phyloP scores from a whole-genome alignment of 2,888 invertebrate genomes.

The Ormyrus rosae region DNA sequence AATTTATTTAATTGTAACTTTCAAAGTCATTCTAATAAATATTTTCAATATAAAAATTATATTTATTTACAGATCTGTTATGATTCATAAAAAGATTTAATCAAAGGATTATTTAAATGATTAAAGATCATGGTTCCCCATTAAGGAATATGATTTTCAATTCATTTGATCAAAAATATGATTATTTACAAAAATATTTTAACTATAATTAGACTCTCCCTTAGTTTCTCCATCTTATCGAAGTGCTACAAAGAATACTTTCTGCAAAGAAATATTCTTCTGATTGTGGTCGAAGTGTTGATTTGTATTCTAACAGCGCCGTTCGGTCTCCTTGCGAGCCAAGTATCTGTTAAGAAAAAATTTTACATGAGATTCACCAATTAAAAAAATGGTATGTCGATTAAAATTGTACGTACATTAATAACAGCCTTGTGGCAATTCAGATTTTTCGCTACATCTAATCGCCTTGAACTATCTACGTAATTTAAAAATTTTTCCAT shows the following conservation, averaged over 20 bases:
- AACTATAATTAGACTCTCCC: background rate
- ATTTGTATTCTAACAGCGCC: constrained; percentile 81
- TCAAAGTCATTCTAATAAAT: constrained; percentile 53
- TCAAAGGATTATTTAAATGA: no score
- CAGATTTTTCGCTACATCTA: constrained; percentile 81
- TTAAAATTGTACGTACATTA: constrained; percentile 74
- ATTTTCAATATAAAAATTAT: constrained; percentile 51
- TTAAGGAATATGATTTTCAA: background rate
- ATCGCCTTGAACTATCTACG: constrained; percentile 78
- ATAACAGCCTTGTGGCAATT: constrained; percentile 83
- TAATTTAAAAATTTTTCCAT: constrained; percentile 79
- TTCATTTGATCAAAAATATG: background rate
- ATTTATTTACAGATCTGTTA: no score
- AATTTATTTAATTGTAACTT: constrained; percentile 46
- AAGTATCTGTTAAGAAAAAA: constrained; percentile 67
- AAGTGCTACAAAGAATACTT: constrained; percentile 79
- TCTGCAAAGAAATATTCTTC: constrained; percentile 87
- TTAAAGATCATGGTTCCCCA: background rate
- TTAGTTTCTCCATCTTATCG: constrained; percentile 71
- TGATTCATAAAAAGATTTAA: no score
- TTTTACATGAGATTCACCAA: constrained; percentile 12
- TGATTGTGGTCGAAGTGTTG: constrained; percentile 80
- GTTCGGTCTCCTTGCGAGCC: constrained; percentile 81
- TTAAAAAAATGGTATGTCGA: background rate
- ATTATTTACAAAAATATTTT: constrained; percentile 16